phyloP scores from a whole-genome alignment of 2,113 vertebrate species.

The Struthidea cinerea region DNA sequence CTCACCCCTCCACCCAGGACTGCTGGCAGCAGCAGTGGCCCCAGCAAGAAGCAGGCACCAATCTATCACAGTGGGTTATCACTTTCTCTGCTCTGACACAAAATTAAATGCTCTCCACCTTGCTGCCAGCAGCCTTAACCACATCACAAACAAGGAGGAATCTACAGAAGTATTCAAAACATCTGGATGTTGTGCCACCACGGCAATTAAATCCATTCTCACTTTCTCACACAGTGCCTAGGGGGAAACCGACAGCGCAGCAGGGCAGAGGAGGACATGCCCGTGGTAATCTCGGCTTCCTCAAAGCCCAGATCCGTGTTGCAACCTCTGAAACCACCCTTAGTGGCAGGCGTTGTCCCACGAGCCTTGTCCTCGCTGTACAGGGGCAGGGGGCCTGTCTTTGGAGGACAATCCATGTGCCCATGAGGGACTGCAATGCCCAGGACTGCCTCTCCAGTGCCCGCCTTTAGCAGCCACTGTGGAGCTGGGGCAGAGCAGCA shows the following conservation, averaged over 20 bases:
- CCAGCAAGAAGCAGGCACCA: not conserved
- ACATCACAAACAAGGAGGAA: slow-evolving; percentile 57
- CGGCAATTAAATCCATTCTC: slow-evolving; percentile 4
- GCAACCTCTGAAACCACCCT: not conserved
- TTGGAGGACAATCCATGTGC: not conserved
- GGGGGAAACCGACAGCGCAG: not conserved
- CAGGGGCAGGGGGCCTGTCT: rapidly evolving
- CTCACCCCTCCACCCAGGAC: not conserved
- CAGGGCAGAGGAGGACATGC: slow-evolving; percentile 40
- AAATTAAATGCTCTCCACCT: not conserved
- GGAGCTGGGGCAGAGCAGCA: not conserved
- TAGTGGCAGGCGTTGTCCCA: not conserved
- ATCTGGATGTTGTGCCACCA: slow-evolving; percentile 49
- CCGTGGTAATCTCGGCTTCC: not conserved
- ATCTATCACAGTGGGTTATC: not conserved
- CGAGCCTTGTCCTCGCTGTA: not conserved
- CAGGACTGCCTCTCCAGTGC: rapidly evolving
- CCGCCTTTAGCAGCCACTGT: not conserved
- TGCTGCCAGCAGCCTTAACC: slow-evolving; percentile 41
- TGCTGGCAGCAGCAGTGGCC: not conserved
- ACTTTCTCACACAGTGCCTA: slow-evolving; percentile 25
- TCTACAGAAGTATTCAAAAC: slow-evolving; percentile 54
- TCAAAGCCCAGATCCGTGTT: not conserved
- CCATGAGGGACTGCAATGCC: not conserved
- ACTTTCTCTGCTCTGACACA: not conserved